A percentile compares a stretch with the other conserved stretches of the same genome.
Evolutionary conservation across 2,797 vertebrate species (phyloP).

Genomic region (Enteromius thamalakanensis): DNA sequence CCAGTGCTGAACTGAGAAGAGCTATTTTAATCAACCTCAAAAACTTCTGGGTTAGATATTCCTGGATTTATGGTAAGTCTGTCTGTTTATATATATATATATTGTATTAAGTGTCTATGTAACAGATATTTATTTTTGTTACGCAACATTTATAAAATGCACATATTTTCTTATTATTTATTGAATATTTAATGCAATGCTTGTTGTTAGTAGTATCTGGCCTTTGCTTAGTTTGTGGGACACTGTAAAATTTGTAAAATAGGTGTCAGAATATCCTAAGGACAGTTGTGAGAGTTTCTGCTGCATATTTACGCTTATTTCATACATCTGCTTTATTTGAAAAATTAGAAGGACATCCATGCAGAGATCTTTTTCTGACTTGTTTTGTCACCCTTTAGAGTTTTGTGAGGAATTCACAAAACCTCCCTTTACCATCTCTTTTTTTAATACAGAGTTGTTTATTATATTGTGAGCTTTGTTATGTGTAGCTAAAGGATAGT

Average conservation of each 20-base stretch:
- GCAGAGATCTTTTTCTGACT: not conserved
- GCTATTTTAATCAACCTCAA: constrained; percentile 31
- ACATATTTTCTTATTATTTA: not conserved
- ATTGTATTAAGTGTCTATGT: not conserved
- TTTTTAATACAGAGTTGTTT: constrained; percentile 1
- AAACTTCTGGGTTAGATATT: constrained; percentile 31
- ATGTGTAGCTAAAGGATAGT: not conserved
- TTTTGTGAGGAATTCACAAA: not conserved
- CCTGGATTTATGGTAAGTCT: constrained; percentile 43
- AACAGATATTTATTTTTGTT: not conserved
- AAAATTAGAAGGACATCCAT: not conserved
- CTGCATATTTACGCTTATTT: not conserved
- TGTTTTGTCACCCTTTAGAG: not conserved
- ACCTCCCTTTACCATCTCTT: not conserved
- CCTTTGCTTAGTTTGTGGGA: not conserved
- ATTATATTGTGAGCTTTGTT: not conserved
- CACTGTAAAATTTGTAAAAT: not conserved
- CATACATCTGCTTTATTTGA: not conserved
- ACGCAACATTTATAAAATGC: not conserved
- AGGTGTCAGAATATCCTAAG: constrained; percentile 9
- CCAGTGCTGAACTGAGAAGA: constrained; percentile 37
- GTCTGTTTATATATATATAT: not conserved
- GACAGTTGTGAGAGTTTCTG: not conserved
- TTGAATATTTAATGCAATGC: not conserved
- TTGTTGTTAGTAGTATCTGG: constrained; percentile 9